Evolutionary conservation across 2,797 vertebrate species (phyloP).

Genomic region (Cyclopterus lumpus): DNA sequence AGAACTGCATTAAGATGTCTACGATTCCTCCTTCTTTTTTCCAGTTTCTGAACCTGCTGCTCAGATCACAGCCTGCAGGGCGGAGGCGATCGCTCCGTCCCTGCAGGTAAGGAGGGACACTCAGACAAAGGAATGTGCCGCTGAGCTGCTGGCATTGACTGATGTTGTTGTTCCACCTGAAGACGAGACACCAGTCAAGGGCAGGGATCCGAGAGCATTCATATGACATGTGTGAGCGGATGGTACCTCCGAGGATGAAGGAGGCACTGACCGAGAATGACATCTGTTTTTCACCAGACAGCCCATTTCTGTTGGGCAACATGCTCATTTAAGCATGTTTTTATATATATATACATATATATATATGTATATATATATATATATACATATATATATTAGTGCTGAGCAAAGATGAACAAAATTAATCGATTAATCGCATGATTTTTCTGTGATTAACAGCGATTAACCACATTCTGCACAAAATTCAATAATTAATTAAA

Average conservation of each 20-base stretch:
- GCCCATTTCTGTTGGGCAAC: not conserved
- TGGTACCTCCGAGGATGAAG: conserved; percentile 13
- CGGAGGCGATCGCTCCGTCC: conserved; percentile 16
- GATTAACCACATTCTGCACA: no score
- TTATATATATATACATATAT: no score
- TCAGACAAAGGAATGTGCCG: conserved; percentile 23
- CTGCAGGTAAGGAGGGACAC: conserved; percentile 24
- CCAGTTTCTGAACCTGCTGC: conserved; percentile 2
- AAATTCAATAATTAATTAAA: no score
- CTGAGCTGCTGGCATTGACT: conserved; percentile 35
- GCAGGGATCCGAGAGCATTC: conserved; percentile 34
- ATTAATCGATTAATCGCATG: no score
- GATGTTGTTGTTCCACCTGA: conserved; percentile 40
- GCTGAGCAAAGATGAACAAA: no score
- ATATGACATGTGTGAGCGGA: conserved; percentile 26
- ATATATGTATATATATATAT: no score
- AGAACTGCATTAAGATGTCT: not conserved
- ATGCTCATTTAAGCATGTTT: conserved; percentile 4
- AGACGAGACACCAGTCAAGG: conserved; percentile 33
- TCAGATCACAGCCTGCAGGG: not conserved
- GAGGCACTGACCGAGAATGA: conserved; percentile 17
- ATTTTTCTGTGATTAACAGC: no score
- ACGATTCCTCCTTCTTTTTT: not conserved
- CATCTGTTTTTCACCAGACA: conserved; percentile 11
- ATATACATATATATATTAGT: no score